phyloP scores from a whole-genome alignment of 2,113 vertebrate genomes.

The Peucedramus taeniatus region DNA sequence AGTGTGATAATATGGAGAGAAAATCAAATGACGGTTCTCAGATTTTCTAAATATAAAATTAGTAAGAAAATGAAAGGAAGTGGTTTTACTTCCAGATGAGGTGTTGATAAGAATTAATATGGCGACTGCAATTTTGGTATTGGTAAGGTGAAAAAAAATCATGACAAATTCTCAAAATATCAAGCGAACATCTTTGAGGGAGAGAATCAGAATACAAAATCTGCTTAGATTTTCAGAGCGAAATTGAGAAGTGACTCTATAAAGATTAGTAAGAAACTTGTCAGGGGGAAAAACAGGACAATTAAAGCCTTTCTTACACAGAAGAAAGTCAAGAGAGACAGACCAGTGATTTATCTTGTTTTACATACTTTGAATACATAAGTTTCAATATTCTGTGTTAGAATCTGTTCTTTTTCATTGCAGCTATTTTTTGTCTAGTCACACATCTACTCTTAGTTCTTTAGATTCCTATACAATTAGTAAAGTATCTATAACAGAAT shows the following conservation, averaged over 20 bases:
- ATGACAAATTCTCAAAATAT: background rate
- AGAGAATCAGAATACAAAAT: conserved; percentile 8
- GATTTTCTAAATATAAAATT: conserved; percentile 11
- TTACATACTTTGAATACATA: background rate
- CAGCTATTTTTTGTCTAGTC: background rate
- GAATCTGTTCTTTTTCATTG: background rate
- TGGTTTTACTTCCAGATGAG: background rate
- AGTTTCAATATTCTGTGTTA: background rate
- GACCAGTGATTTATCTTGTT: background rate
- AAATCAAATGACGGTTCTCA: background rate
- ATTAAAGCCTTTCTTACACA: background rate
- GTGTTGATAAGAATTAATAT: background rate
- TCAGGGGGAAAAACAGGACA: background rate
- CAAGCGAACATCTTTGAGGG: background rate
- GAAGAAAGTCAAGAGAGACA: background rate
- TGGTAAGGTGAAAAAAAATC: background rate
- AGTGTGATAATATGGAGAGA: background rate
- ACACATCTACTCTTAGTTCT: background rate
- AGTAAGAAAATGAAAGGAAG: conserved; percentile 33
- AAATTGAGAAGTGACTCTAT: background rate
- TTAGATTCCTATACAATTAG: background rate
- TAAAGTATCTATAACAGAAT: background rate
- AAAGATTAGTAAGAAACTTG: background rate
- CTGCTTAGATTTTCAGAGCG: background rate
- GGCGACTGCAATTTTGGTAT: background rate